phyloP scores from a whole-genome alignment of 2,888 invertebrate species.

The Spisula solida region DNA sequence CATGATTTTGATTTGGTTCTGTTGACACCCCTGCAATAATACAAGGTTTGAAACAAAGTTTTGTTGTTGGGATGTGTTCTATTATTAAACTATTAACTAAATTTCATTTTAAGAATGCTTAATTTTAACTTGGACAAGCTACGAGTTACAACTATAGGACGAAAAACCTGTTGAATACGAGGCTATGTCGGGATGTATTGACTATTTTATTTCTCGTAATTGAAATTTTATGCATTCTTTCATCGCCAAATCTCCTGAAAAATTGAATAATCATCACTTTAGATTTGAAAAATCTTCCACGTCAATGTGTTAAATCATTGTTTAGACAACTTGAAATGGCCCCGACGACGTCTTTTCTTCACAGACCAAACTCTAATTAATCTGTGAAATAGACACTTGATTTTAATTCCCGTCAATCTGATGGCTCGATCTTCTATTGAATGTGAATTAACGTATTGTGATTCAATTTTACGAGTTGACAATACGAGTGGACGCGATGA shows the following conservation, averaged over 20 bases:
- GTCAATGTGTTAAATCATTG: conserved; percentile 27
- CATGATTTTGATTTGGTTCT: too few species aligned
- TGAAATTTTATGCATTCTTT: conserved; percentile 32
- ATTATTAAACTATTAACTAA: too few species aligned
- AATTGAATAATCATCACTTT: conserved; percentile 37
- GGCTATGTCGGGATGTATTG: background rate
- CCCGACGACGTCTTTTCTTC: conserved; percentile 2
- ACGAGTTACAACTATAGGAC: too few species aligned
- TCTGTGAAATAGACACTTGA: conserved; percentile 45
- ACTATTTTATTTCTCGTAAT: conserved; percentile 12
- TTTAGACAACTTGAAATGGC: conserved; percentile 39
- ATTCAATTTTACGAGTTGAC: conserved; percentile 8
- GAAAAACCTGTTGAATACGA: background rate
- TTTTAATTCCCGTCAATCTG: conserved; percentile 35
- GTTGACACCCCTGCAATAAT: too few species aligned
- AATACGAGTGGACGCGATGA: conserved; percentile 42
- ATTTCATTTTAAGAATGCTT: too few species aligned
- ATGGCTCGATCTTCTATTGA: conserved; percentile 18
- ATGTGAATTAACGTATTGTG: background rate
- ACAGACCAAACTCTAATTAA: conserved; percentile 38
- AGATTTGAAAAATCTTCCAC: conserved; percentile 35
- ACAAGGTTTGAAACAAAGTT: too few species aligned
- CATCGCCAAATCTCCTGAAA: background rate
- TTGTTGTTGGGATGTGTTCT: too few species aligned
- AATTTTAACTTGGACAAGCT: too few species aligned